These are phyloP conservation scores for Hydropotes inermis DNA, from an alignment of 2,113 vertebrate species.

Conservation along the genomic window DNA sequence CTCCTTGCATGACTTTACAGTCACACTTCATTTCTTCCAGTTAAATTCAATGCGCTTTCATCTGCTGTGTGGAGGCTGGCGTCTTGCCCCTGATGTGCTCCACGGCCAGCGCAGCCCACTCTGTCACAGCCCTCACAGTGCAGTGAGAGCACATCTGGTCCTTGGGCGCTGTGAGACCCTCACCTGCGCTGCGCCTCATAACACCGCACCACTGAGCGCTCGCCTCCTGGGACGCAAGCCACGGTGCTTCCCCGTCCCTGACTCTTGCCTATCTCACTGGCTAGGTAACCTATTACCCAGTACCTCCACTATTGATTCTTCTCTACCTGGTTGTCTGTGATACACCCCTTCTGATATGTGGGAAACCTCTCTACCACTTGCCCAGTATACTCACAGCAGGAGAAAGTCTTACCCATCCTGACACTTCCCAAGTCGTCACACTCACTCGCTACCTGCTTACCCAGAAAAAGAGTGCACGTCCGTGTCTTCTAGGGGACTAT, in stretches of 20 bases:
- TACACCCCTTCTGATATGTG: neutral
- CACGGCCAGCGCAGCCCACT: neutral
- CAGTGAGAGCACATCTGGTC: accelerated
- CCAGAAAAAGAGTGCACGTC: neutral
- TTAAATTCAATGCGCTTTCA: neutral
- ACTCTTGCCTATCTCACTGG: neutral
- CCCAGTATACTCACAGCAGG: neutral
- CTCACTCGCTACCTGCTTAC: neutral
- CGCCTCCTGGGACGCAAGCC: neutral
- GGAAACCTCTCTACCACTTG: neutral
- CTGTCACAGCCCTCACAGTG: neutral
- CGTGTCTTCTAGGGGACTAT: neutral
- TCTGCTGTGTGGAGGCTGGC: neutral
- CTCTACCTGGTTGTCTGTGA: neutral
- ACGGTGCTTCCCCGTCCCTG: neutral
- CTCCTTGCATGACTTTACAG: neutral
- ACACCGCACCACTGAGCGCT: neutral
- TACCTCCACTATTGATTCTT: neutral
- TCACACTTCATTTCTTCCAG: neutral
- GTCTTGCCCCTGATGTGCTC: neutral
- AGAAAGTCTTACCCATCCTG: neutral
- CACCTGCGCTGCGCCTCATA: neutral
- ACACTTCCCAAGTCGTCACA: neutral
- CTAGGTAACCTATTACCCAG: neutral
- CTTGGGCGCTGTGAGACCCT: neutral